Percentiles rank a stretch among this genome's conserved stretches.
Evolutionary conservation across 2,113 vertebrate species (phyloP).

Genomic region (Pandion haliaetus): DNA sequence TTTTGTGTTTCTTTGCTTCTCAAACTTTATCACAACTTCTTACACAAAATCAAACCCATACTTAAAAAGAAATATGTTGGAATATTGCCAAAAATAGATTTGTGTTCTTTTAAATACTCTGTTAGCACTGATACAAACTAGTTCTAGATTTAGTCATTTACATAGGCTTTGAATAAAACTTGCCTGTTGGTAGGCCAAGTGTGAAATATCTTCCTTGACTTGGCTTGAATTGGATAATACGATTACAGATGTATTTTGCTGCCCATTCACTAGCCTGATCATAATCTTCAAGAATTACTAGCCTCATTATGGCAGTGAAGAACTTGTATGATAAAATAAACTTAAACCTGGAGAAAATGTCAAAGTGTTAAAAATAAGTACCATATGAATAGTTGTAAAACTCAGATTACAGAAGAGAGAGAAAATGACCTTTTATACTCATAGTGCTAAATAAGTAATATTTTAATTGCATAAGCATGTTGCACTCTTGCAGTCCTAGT

Average conservation of each 20-base stretch:
- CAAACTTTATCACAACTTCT: background rate
- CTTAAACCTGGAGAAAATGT: constrained; percentile 55
- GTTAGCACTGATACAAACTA: background rate
- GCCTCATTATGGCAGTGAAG: constrained; percentile 80
- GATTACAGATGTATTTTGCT: constrained; percentile 95
- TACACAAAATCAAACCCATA: background rate
- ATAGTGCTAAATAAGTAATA: background rate
- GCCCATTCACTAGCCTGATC: constrained; percentile 95
- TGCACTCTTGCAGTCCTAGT: background rate
- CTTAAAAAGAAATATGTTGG: background rate
- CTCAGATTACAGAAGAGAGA: background rate
- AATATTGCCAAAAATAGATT: background rate
- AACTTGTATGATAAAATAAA: background rate
- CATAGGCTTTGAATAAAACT: background rate
- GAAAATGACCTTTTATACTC: background rate
- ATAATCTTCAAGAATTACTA: constrained; percentile 96
- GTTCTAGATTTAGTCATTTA: background rate
- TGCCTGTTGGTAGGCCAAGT: constrained; percentile 94
- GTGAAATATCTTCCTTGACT: constrained; percentile 87
- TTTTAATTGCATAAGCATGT: background rate
- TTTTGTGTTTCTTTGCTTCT: background rate
- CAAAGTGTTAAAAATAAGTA: background rate
- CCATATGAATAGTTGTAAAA: background rate
- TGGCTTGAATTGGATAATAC: constrained; percentile 90
- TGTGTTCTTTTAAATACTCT: background rate